These are phyloP conservation scores for Mus spretus DNA, from an alignment of 2,797 vertebrate species.

Conservation along the genomic window DNA sequence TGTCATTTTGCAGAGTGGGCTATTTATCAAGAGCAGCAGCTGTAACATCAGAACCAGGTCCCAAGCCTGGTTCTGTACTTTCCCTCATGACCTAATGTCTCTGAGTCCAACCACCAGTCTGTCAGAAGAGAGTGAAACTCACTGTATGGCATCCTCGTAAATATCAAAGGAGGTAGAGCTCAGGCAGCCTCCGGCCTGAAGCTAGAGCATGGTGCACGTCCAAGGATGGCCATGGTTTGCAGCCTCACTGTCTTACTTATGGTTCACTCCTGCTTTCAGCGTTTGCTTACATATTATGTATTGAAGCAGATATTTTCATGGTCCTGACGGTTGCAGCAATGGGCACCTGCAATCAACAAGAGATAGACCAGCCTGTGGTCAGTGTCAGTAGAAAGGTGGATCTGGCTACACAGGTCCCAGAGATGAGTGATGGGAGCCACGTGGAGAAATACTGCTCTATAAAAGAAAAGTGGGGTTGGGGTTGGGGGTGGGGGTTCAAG, in stretches of 20 bases:
- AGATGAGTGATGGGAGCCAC: neutral
- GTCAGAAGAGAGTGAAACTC: neutral
- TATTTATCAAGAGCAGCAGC: neutral
- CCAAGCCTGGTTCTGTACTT: neutral
- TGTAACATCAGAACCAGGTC: neutral
- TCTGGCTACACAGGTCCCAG: neutral
- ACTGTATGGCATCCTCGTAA: neutral
- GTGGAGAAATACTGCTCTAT: neutral
- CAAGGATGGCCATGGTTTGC: too few relatives aligned
- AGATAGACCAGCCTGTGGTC: neutral
- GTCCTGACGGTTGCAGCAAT: neutral
- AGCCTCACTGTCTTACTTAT: neutral
- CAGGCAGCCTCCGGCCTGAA: neutral
- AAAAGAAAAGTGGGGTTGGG: neutral
- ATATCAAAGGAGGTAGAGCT: neutral
- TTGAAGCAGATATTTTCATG: neutral
- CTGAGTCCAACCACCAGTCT: neutral
- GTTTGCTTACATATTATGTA: neutral
- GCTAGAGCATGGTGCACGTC: rapidly evolving
- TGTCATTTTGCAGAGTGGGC: neutral
- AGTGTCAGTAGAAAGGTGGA: neutral
- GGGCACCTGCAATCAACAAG: neutral
- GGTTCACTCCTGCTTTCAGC: neutral
- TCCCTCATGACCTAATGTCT: neutral
- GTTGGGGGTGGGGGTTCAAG: neutral